Evolutionary conservation across 1,140 invertebrate genomes (phyloP).

Genomic region (Hypothenemus hampei): DNA sequence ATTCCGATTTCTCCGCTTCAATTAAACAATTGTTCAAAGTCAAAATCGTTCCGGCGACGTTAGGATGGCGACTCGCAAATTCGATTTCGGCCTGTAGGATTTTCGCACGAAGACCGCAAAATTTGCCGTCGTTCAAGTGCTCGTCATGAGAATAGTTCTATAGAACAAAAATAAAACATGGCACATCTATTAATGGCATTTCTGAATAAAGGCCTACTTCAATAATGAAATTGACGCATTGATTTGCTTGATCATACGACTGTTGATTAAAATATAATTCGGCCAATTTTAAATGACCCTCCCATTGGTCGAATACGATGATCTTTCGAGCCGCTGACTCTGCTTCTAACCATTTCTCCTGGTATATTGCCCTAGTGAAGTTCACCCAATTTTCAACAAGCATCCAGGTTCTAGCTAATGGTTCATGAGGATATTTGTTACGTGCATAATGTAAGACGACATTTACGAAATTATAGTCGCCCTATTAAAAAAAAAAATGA

Average conservation of each 20-base stretch:
- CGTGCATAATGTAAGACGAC: conserved; percentile 55
- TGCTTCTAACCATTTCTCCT: conserved; percentile 71
- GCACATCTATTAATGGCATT: background rate
- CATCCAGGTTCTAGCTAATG: conserved; percentile 61
- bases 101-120: conserved; percentile 51
- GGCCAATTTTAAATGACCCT: conserved; percentile 60
- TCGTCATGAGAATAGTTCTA: conserved; percentile 22
- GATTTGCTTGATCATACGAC: conserved; percentile 58
- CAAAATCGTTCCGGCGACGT: conserved; percentile 52
- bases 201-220: conserved; percentile 19
- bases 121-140: conserved; percentile 24
- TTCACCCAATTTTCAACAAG: conserved; percentile 59
- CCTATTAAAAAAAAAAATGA: conserved; percentile 39
- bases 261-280: conserved; percentile 65
- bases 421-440: conserved; percentile 58
- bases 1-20: conserved; percentile 63
- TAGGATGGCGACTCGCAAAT: conserved; percentile 45
- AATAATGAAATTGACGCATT: conserved; percentile 53
- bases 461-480: conserved; percentile 54
- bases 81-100: conserved; percentile 69
- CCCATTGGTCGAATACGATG: conserved; percentile 63
- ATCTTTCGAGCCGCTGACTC: conserved; percentile 68
- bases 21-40: conserved; percentile 66
- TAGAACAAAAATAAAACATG: background rate
- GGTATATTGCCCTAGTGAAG: conserved; percentile 56